Percentiles rank a stretch among this genome's conserved stretches.
Conservation (phyloP, 2,113 vertebrate species). For the Pelobates fuscus region DNA sequence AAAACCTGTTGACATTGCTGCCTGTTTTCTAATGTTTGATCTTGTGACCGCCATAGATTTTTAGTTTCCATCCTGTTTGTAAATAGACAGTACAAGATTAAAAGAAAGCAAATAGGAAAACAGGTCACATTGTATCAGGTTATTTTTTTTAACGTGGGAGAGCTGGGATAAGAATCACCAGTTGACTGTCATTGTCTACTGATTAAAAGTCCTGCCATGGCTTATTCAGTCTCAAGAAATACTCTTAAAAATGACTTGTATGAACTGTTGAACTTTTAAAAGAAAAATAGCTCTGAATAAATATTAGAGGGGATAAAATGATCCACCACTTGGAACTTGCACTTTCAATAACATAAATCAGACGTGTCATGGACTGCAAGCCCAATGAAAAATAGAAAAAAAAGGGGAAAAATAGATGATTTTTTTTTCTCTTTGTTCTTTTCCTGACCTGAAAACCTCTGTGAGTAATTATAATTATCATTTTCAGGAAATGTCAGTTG, state of each 20-base stretch:
- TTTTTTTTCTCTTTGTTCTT: constrained; percentile 52
- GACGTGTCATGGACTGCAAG: constrained; percentile 33
- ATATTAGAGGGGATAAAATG: constrained; percentile 59
- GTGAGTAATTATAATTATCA: constrained; percentile 41
- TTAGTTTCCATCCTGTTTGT: too few species aligned
- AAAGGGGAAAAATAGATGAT: neutral
- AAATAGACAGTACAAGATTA: too few species aligned
- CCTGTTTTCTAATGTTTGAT: too few species aligned
- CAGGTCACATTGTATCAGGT: too few species aligned
- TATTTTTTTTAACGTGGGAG: too few species aligned
- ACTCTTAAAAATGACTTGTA: constrained; percentile 61
- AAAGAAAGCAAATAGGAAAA: too few species aligned
- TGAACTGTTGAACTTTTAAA: constrained; percentile 73
- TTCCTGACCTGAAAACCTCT: constrained; percentile 32
- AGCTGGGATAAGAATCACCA: too few species aligned
- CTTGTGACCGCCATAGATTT: too few species aligned
- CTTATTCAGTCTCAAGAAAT: constrained; percentile 54
- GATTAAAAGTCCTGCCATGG: constrained; percentile 63
- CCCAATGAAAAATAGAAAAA: constrained; percentile 19
- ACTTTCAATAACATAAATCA: constrained; percentile 61
- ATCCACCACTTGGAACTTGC: constrained; percentile 59
- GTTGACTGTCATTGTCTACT: too few species aligned
- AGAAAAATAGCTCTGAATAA: constrained; percentile 61
- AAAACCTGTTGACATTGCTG: too few species aligned
- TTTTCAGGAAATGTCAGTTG: constrained; percentile 48